Evolutionary conservation across 2,797 vertebrate genomes (phyloP), one percentile per base, ranked within the genome.

Genomic region (Gallinago stenura): DNA sequence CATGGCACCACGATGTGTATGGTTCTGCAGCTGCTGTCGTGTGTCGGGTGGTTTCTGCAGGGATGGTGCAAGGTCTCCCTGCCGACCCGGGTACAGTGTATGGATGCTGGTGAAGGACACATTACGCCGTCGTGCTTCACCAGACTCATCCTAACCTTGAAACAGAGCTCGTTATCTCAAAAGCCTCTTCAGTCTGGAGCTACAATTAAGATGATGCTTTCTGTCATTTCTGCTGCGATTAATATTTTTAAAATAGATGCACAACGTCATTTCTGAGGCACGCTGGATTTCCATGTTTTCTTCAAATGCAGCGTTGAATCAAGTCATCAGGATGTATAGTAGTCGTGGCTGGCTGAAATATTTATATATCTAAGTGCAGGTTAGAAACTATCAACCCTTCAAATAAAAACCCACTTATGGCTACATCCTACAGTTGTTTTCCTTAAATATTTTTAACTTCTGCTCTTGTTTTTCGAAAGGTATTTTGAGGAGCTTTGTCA

Each of bases 401-500:
- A 71, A 90, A 78, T 83, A 45, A 93, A 93, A 89, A 4, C 33
- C 26, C 70, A 50, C 26, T 87, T 85, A 50, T 1, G 28, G 81
- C 51, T 95, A 37, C 75, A 87, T 95, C 87, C 84, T 89, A 57
- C 85, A 35, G 80, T 46, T 92, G 72, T 95, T 94, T 93, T 81
- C 85, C 56, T 93, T 66, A 91, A 83, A 69, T 90, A 93, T 84
- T 84, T 96, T 86, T 65, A 91, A 95, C 41, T 88, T 76, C 33
- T 92, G n/a, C 64, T 88, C 61, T 76, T 39, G 53, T 71, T 81
- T 85, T 95, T 75, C 58, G 37, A 65, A 90, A 97, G 88, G 73
- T 95, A 89, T 96, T 97, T 95, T 92, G 85, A 65, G 95, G 80
- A 91, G 39, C 43, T 93, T 91, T 6, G 4, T 78, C 89, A 88